Evolutionary conservation across 2,113 vertebrate genomes (phyloP).

Genomic region (Chauna torquata): DNA sequence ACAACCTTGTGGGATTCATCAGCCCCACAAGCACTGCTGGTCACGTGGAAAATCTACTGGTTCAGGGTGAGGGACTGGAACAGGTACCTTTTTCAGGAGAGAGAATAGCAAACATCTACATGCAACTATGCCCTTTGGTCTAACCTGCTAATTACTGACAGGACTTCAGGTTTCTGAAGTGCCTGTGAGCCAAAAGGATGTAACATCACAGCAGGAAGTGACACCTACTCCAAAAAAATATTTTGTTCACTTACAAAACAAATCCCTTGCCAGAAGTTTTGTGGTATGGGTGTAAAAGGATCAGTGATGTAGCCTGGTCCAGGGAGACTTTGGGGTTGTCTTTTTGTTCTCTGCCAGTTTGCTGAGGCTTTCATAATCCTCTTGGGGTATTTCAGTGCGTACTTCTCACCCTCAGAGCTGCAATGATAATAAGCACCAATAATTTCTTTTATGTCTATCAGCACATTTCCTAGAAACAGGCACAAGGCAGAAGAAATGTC

Average conservation of each 20-base stretch:
- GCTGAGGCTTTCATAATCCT: background rate
- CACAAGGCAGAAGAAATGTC: background rate
- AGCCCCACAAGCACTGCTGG: rapidly evolving
- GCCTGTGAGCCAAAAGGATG: background rate
- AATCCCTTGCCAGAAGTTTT: background rate
- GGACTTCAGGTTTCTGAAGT: background rate
- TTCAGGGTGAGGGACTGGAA: no score
- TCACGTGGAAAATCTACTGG: background rate
- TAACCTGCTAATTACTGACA: background rate
- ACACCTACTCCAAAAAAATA: background rate
- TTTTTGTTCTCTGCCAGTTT: background rate
- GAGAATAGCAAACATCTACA: background rate
- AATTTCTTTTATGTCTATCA: background rate
- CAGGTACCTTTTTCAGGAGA: no score
- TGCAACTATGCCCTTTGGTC: background rate
- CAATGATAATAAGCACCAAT: background rate
- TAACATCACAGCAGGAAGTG: background rate
- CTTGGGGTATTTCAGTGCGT: background rate
- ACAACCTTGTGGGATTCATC: background rate
- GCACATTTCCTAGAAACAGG: background rate
- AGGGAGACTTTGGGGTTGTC: background rate
- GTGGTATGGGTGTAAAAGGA: background rate
- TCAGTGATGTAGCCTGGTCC: background rate
- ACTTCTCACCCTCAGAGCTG: rapidly evolving
- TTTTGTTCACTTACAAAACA: background rate